phyloP scores from a whole-genome alignment of 1,140 invertebrate species.

The Chrysomallon squamiferum region DNA sequence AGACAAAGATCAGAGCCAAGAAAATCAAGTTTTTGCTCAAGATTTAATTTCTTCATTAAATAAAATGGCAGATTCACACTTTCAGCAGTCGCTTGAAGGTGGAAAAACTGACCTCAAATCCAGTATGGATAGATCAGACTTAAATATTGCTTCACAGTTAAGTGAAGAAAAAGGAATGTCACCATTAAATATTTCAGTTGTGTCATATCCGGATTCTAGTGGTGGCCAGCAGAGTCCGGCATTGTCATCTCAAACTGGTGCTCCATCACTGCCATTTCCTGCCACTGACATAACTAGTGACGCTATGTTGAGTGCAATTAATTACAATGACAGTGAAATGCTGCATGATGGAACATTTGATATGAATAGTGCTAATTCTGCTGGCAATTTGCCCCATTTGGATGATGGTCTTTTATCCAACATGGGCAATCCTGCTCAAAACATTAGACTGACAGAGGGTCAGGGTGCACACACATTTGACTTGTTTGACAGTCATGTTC shows the following conservation, averaged over 20 bases:
- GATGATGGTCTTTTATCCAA: slow-evolving; percentile 58
- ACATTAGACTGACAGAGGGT: slow-evolving; percentile 37
- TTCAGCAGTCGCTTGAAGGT: background rate
- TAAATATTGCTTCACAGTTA: slow-evolving; percentile 1
- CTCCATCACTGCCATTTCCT: slow-evolving; percentile 39
- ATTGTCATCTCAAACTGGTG: slow-evolving; percentile 26
- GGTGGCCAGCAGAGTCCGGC: slow-evolving; percentile 51
- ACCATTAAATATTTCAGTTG: slow-evolving; percentile 47
- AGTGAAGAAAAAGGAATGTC: slow-evolving; percentile 49
- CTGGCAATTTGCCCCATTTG: slow-evolving; percentile 48
- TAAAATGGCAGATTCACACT: slow-evolving; percentile 5
- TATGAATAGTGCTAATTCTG: slow-evolving; percentile 34
- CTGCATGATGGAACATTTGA: slow-evolving; percentile 62
- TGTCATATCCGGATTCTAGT: slow-evolving; percentile 42
- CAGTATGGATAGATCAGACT: background rate
- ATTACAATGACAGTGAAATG: slow-evolving; percentile 61
- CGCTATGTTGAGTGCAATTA: slow-evolving; percentile 63
- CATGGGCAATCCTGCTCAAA: slow-evolving; percentile 40
- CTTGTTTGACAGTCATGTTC: slow-evolving; percentile 73
- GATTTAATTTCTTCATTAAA: background rate
- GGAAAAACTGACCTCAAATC: slow-evolving; percentile 3
- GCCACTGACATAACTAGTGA: slow-evolving; percentile 52
- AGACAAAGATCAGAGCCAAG: background rate
- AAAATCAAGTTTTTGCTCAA: background rate
- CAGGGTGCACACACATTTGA: slow-evolving; percentile 66